A percentile compares a stretch with the other conserved stretches of the same genome.
Evolutionary conservation across 2,797 vertebrate genomes (phyloP).

Genomic region (Diplodus sargus): DNA sequence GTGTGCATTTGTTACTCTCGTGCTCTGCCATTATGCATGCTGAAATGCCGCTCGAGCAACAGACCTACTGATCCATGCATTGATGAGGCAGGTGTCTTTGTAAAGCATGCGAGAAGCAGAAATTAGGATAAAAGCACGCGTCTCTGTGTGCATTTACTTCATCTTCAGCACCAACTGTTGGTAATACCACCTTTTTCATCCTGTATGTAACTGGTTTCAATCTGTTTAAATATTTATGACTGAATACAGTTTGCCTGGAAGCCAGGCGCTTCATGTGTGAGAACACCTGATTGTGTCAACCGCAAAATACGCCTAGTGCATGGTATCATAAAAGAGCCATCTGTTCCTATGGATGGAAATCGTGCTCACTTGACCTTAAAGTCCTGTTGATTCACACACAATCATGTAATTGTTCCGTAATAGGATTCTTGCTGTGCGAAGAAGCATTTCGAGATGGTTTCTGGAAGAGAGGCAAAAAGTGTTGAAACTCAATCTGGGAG

Average conservation of each 20-base stretch:
- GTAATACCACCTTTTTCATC: neutral
- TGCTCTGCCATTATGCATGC: neutral
- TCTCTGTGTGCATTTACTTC: neutral
- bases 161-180: neutral
- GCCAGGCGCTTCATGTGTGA: neutral
- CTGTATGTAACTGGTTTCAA: neutral
- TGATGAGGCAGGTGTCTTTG: neutral
- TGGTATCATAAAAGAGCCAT: neutral
- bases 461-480: conserved; percentile 1
- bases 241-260: neutral
- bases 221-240: conserved; percentile 25
- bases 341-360: neutral
- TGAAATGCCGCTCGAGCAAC: neutral
- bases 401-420: conserved; percentile 3
- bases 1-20: neutral
- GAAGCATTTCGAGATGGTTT: conserved; percentile 7
- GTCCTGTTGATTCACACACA: neutral
- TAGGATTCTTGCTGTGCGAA: conserved; percentile 6
- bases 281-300: conserved; percentile 1
- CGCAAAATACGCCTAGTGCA: neutral
- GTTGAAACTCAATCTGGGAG: conserved; percentile 33
- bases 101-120: neutral
- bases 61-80: neutral
- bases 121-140: neutral
- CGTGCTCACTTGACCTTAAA: neutral